A percentile compares a stretch with the other conserved stretches of the same genome.
Conservation (phyloP, 2,888 invertebrate species). For the Fragum fragum region DNA sequence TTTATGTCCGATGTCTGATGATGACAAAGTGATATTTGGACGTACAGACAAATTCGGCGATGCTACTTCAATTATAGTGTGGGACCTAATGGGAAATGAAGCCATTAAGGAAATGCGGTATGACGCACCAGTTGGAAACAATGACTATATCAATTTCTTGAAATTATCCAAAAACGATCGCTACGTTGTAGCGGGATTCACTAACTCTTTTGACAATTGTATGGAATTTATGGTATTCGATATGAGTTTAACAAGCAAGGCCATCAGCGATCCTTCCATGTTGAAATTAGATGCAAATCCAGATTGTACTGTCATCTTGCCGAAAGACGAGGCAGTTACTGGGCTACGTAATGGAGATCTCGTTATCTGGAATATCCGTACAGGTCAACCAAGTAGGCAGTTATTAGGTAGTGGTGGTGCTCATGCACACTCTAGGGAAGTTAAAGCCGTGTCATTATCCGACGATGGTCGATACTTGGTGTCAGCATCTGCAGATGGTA, state of each 20-base stretch:
- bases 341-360: conserved; percentile 86
- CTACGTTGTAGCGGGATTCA: conserved; percentile 86
- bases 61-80: conserved; percentile 85
- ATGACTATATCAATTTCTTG: conserved; percentile 85
- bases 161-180: conserved; percentile 84
- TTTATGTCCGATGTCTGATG: conserved; percentile 84
- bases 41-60: conserved; percentile 85
- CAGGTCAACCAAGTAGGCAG: conserved; percentile 84
- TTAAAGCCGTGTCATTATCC: conserved; percentile 84
- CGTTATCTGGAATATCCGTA: conserved; percentile 86
- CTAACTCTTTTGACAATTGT: conserved; percentile 85
- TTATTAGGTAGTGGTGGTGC: conserved; percentile 78
- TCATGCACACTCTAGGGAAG: conserved; percentile 84
- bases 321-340: conserved; percentile 86
- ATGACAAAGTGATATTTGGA: conserved; percentile 84
- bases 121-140: conserved; percentile 85
- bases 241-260: conserved; percentile 81
- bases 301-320: conserved; percentile 84
- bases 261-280: conserved; percentile 83
- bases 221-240: conserved; percentile 86
- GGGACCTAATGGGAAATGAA: conserved; percentile 86
- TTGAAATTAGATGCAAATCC: conserved; percentile 85
- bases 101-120: conserved; percentile 84
- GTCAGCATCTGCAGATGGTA: conserved; percentile 85
- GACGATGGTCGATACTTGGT: conserved; percentile 84